Evolutionary conservation across 2,888 invertebrate species (phyloP), one percentile per base, ranked within the genome.

Genomic region (Eulithis prunata): DNA sequence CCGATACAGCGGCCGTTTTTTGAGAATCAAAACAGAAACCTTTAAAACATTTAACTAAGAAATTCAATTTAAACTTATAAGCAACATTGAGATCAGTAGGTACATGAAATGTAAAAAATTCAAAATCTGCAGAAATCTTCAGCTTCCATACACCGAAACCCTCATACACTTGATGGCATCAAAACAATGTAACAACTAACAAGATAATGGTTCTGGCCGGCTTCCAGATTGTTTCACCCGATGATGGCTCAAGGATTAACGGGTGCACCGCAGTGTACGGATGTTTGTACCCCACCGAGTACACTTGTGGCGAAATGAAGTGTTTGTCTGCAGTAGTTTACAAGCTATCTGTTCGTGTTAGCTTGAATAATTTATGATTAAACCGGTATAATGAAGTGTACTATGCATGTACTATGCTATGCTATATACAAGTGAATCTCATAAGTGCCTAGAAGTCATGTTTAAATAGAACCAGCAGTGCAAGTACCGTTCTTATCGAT

Each of bases 181-280:
- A 72, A 74, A 78, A 75, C 73, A 63, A 47, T 57, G 62, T 32
- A 41, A 41, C 41, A 41, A 41, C 41, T 65, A 65, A 61, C 63
- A 68, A 84, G 83, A 83, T 89, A 87, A 85, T 87, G 83, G 86
- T 84, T 78, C 86, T 90, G 90, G 90, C 88, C 54, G 36, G 49
- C 79, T 78, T 86, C 90, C 90, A 90, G 85, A 81, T 81, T 79
- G 85, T 87, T 85, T 69, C 64, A 67, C 73, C 70, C 82, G 85
- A 84, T 87, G 86, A 87, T 83, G 82, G 84, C 73, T 73, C 68
- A 64, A 68, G 84, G 87, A 89, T 89, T 89, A 88, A 86, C 82
- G 81, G 73, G 78, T 79, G 80, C 74, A 77, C 76, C 71, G 62
- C 72, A 76, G 71, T 75, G 76, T 77, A 74, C 74, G 61, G 49